A percentile compares a stretch with the other conserved stretches of the same genome.
Conservation (phyloP, 2,113 vertebrate species). For the Hemiscyllium ocellatum region DNA sequence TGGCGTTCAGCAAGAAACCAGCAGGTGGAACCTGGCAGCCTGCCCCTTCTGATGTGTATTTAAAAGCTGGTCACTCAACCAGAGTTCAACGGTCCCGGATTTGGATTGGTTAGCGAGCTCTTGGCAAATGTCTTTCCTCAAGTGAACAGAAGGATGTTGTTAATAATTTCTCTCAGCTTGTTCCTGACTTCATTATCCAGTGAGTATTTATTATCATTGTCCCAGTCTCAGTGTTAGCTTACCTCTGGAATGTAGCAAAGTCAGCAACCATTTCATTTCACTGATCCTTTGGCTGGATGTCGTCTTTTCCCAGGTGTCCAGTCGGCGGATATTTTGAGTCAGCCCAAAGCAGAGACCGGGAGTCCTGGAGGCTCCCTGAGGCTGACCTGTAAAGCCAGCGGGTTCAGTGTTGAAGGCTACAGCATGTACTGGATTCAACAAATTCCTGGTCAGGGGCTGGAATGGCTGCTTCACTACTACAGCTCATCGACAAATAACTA, state of each 20-base stretch:
- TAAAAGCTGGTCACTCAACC: too few species aligned
- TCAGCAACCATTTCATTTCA: not conserved
- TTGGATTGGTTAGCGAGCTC: too few species aligned
- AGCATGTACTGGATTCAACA: not conserved
- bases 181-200: too few species aligned
- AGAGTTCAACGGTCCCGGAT: too few species aligned
- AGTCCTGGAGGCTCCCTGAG: not conserved
- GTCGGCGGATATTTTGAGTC: not conserved
- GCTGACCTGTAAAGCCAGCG: not conserved
- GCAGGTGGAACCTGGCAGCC: too few species aligned
- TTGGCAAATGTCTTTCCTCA: too few species aligned
- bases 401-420: not conserved
- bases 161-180: too few species aligned
- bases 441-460: not conserved
- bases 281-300: not conserved
- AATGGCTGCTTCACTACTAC: not conserved
- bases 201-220: too few species aligned
- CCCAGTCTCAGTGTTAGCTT: not conserved
- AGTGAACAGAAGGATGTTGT: too few species aligned
- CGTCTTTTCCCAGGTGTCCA: not conserved
- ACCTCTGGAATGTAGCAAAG: not conserved
- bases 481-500: not conserved
- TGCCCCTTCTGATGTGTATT: too few species aligned
- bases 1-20: too few species aligned
- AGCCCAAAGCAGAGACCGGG: not conserved